phyloP scores from a whole-genome alignment of 2,797 vertebrate genomes.

The Cossypha niveicapilla region DNA sequence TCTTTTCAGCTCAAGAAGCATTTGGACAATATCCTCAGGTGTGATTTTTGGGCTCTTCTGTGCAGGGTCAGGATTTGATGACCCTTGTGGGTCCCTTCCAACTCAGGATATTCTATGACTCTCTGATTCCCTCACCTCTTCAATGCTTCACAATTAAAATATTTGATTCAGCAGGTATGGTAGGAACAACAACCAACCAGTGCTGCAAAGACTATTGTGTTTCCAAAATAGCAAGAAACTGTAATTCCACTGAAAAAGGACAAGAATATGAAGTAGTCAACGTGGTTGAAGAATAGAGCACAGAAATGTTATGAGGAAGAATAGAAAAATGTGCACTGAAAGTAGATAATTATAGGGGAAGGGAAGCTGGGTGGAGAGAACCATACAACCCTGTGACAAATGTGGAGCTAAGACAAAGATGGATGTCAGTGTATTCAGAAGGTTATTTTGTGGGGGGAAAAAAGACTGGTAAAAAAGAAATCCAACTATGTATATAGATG shows the following conservation, averaged over 20 bases:
- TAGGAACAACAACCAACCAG: background rate
- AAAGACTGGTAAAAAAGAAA: background rate
- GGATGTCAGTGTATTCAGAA: background rate
- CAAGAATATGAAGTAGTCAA: background rate
- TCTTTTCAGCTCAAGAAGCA: background rate
- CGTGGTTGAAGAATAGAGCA: background rate
- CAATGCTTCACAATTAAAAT: background rate
- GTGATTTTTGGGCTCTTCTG: background rate
- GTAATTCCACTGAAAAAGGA: background rate
- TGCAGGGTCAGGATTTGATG: background rate
- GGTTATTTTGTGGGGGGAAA: rapidly evolving
- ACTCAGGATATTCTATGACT: background rate
- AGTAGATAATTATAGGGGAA: background rate
- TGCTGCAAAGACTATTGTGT: background rate
- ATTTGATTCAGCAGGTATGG: background rate
- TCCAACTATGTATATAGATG: background rate
- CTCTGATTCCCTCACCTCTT: background rate
- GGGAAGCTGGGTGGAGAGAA: background rate
- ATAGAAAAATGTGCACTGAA: background rate
- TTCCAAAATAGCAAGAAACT: background rate
- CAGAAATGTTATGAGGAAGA: background rate
- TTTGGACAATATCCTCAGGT: background rate
- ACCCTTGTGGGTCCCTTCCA: background rate
- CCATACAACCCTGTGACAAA: background rate
- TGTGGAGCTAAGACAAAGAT: background rate